Evolutionary conservation across 1,140 invertebrate genomes (phyloP).

Genomic region (Nephotettix cincticeps): DNA sequence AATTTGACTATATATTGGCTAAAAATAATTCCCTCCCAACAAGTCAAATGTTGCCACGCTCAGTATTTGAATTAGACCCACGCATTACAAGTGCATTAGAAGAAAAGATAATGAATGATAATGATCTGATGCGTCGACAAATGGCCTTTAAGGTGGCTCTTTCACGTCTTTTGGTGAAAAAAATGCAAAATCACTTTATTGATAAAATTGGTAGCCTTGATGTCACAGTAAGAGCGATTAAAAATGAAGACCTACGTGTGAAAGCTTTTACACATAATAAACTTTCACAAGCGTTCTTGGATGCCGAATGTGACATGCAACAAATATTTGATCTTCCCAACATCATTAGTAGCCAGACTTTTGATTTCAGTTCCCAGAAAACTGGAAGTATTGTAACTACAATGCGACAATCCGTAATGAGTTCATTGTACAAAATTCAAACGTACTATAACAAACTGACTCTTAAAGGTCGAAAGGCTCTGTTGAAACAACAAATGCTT

Average conservation of each 20-base stretch:
- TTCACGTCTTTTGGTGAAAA: not conserved
- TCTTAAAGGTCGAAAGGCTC: not conserved
- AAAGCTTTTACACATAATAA: constrained; percentile 13
- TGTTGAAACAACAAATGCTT: not conserved
- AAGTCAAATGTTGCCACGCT: not conserved
- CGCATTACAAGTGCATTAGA: not conserved
- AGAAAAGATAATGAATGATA: not conserved
- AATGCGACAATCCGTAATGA: not conserved
- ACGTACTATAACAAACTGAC: not conserved
- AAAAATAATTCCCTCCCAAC: not conserved
- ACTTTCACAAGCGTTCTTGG: not conserved
- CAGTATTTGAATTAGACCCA: not conserved
- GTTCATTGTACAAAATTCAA: not conserved
- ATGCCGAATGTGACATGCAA: not conserved
- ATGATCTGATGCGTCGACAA: not conserved
- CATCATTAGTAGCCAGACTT: not conserved
- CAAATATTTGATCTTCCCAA: not conserved
- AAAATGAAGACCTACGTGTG: constrained; percentile 3
- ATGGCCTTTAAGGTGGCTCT: not conserved
- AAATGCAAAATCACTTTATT: constrained; percentile 10
- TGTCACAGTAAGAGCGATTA: constrained; percentile 12
- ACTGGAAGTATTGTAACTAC: not conserved
- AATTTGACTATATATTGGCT: not conserved
- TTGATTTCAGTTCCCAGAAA: not conserved
- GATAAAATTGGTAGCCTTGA: not conserved